These are phyloP conservation scores for Australoheros scitulus DNA, from an alignment of 2,113 vertebrate species.

Conservation along the genomic window DNA sequence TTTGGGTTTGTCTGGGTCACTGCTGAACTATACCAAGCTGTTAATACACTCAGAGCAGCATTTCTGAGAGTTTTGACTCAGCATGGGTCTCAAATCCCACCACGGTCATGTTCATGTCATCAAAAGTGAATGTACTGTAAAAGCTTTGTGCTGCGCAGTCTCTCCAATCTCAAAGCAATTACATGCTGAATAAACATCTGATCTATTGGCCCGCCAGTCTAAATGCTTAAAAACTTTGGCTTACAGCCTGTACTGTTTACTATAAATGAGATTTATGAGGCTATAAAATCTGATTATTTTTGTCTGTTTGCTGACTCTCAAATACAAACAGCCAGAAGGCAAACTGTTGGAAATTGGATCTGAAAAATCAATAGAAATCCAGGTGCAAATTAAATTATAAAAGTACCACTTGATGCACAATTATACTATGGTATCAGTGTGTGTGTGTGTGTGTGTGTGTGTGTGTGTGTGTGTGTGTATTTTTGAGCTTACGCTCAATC, in stretches of 20 bases:
- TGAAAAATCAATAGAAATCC: constrained; percentile 39
- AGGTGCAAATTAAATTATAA: constrained; percentile 1
- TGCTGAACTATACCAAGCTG: background rate
- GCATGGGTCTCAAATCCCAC: constrained; percentile 15
- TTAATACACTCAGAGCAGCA: constrained; percentile 18
- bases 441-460: too few relatives aligned
- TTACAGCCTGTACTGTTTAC: background rate
- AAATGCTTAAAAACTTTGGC: constrained; percentile 7
- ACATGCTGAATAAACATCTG: constrained; percentile 13
- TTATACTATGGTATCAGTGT: background rate
- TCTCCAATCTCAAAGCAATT: constrained; percentile 14
- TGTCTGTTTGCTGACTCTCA: constrained; percentile 14
- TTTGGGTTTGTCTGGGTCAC: background rate
- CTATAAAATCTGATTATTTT: constrained; percentile 38
- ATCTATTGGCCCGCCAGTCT: background rate
- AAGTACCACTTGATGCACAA: background rate
- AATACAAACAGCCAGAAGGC: background rate
- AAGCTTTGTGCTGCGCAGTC: constrained; percentile 11
- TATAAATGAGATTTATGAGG: constrained; percentile 46
- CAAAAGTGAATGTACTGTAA: background rate
- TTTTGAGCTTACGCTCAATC: background rate
- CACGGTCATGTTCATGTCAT: constrained; percentile 10
- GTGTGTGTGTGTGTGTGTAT: too few relatives aligned
- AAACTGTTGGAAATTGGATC: constrained; percentile 14
- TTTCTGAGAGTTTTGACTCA: constrained; percentile 40